phyloP scores from a whole-genome alignment of 2,113 vertebrate genomes.

The Pandion haliaetus region DNA sequence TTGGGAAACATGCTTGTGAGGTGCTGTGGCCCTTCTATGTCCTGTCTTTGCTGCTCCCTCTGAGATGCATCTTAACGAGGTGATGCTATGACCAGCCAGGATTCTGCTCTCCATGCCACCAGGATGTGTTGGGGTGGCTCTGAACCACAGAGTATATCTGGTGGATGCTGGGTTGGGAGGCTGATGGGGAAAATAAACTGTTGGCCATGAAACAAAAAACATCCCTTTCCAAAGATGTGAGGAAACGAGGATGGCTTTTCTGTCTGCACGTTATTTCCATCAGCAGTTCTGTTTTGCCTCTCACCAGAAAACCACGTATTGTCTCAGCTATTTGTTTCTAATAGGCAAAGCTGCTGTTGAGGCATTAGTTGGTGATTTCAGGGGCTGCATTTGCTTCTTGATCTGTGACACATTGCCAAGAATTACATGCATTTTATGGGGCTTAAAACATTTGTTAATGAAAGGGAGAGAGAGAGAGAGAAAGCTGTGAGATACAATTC shows the following conservation, averaged over 20 bases:
- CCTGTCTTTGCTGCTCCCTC: neutral
- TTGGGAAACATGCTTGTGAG: neutral
- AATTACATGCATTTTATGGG: slow-evolving; percentile 9
- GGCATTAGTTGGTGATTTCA: neutral
- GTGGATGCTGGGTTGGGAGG: neutral
- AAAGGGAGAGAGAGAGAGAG: neutral
- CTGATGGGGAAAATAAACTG: neutral
- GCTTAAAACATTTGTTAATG: slow-evolving; percentile 36
- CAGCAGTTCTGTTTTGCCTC: neutral
- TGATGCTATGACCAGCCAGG: neutral
- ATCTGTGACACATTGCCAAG: neutral
- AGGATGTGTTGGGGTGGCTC: neutral
- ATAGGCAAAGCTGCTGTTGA: neutral
- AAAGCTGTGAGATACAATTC: neutral
- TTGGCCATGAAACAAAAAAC: neutral
- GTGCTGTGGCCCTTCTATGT: neutral
- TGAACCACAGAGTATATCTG: accelerated
- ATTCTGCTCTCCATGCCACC: neutral
- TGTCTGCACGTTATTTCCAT: neutral
- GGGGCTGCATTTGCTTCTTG: slow-evolving; percentile 1
- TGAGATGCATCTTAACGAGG: neutral
- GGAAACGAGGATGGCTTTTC: neutral
- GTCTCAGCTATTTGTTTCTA: slow-evolving; percentile 18
- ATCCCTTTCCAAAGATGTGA: neutral
- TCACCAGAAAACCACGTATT: neutral